phyloP scores from a whole-genome alignment of 2,888 invertebrate species.

The Andrena chrysosceles region DNA sequence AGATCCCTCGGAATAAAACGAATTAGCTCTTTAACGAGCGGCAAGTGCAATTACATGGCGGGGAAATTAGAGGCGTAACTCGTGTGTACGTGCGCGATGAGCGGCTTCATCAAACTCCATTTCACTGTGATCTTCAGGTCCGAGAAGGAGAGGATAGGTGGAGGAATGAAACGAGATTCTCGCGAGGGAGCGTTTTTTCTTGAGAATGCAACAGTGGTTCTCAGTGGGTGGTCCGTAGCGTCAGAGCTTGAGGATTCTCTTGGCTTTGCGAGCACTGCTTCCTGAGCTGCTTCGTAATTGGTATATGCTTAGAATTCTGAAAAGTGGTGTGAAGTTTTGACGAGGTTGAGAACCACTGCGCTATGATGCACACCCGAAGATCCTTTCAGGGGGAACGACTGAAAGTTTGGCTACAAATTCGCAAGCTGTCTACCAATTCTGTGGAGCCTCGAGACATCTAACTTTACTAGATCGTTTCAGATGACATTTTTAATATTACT shows the following conservation, averaged over 20 bases:
- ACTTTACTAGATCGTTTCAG: no score
- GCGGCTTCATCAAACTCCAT: slow-evolving; percentile 15
- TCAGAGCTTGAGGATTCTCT: no score
- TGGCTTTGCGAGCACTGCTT: neutral
- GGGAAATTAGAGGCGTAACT: slow-evolving; percentile 40
- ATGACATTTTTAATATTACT: no score
- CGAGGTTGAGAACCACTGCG: no score
- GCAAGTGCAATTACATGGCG: slow-evolving; percentile 68
- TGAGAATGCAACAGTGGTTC: neutral
- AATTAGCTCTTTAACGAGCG: slow-evolving; percentile 74
- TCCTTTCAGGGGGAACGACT: no score
- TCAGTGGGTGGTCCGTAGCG: neutral
- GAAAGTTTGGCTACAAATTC: no score
- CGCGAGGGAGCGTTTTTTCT: slow-evolving; percentile 19
- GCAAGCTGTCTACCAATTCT: no score
- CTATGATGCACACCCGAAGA: no score
- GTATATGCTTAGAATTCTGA: no score
- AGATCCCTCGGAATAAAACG: slow-evolving; percentile 60
- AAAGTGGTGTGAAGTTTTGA: no score
- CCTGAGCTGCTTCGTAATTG: no score
- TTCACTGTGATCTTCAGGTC: neutral
- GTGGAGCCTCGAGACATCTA: no score
- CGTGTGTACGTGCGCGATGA: slow-evolving; percentile 11
- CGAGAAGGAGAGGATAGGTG: neutral
- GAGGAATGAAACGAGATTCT: slow-evolving; percentile 9